Percentiles rank a stretch among this genome's conserved stretches.
These are phyloP conservation scores for Hippocampus barbouri DNA, from an alignment of 2,113 vertebrate species.

Conservation along the genomic window DNA sequence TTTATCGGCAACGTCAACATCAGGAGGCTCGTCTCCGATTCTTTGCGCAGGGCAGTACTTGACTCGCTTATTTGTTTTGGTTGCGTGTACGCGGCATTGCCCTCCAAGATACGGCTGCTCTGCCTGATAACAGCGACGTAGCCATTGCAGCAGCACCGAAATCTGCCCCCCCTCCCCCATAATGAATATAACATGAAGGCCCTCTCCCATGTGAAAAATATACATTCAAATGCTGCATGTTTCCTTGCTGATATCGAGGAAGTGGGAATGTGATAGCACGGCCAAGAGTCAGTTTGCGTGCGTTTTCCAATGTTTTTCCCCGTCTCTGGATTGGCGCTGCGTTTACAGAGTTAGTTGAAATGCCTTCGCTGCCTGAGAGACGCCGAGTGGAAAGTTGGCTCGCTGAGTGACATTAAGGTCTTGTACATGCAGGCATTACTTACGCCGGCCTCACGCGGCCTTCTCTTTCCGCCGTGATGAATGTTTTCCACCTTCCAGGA, in stretches of 20 bases:
- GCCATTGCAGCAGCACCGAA: neutral
- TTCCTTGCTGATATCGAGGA: neutral
- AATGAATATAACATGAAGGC: too few relatives aligned
- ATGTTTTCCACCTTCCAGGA: neutral
- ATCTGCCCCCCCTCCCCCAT: too few relatives aligned
- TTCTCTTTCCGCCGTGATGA: neutral
- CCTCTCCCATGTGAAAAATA: neutral
- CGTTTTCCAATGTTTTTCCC: too few relatives aligned
- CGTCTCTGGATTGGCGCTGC: neutral
- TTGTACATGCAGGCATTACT: neutral
- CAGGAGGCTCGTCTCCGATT: neutral
- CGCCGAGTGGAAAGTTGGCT: slow-evolving; percentile 1
- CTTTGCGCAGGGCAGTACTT: neutral
- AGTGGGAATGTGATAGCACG: neutral
- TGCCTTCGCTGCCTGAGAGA: neutral
- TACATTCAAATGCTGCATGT: neutral
- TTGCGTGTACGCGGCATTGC: neutral
- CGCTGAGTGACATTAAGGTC: neutral
- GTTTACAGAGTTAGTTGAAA: neutral
- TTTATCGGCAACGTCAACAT: neutral
- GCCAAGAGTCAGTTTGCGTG: neutral
- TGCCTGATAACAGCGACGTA: neutral
- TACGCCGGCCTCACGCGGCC: neutral
- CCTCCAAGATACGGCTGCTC: neutral
- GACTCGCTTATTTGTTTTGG: neutral